These are phyloP conservation scores for Globia sparganii DNA, from an alignment of 2,888 invertebrate genomes.

Conservation along the genomic window DNA sequence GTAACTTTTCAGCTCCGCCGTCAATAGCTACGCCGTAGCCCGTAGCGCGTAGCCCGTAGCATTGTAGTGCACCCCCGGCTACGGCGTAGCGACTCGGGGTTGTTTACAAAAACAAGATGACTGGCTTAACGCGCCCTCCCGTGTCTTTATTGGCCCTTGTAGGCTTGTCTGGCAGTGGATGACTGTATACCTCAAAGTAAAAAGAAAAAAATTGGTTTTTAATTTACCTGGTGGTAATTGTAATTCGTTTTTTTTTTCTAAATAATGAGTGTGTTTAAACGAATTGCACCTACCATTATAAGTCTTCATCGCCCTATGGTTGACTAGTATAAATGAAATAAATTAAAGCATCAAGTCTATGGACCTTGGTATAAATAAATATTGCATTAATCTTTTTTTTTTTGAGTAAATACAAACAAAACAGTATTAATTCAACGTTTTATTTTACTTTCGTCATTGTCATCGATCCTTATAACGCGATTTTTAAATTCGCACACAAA, in stretches of 20 bases:
- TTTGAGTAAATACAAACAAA: too few species aligned
- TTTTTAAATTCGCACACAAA: background rate
- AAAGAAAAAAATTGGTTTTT: constrained; percentile 18
- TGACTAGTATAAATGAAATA: background rate
- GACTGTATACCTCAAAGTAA: constrained; percentile 64
- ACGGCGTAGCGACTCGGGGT: constrained; percentile 74
- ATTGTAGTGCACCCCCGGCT: constrained; percentile 69
- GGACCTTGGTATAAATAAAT: background rate
- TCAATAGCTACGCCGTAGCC: constrained; percentile 68
- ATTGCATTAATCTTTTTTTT: background rate
- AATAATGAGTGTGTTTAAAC: too few species aligned
- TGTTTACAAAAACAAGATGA: constrained; percentile 89
- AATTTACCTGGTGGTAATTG: background rate
- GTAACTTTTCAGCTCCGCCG: constrained; percentile 59
- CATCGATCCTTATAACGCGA: background rate
- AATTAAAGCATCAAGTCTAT: background rate
- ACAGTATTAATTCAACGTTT: background rate
- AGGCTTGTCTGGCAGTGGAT: constrained; percentile 79
- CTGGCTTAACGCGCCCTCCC: constrained; percentile 84
- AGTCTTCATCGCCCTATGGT: too few species aligned
- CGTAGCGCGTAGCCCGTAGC: constrained; percentile 57
- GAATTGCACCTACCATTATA: background rate
- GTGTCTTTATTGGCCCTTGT: constrained; percentile 84
- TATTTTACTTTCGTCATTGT: background rate
- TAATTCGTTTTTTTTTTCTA: background rate